These are phyloP conservation scores for Cephus sareptanus DNA, from an alignment of 2,888 invertebrate species.

Conservation along the genomic window DNA sequence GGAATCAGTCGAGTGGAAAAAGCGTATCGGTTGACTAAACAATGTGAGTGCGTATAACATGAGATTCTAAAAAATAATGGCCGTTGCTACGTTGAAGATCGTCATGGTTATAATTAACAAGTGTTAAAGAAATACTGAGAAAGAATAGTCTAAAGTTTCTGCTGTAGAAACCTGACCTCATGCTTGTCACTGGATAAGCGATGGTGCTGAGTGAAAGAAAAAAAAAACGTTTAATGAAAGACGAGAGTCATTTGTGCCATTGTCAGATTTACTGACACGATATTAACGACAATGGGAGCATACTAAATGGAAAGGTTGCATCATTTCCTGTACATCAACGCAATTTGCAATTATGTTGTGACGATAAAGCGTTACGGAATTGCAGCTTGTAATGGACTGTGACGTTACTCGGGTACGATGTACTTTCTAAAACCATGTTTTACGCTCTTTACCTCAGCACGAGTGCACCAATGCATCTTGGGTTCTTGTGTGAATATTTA, in stretches of 20 bases:
- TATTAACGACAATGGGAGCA: conserved; percentile 6
- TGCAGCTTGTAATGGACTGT: conserved; percentile 30
- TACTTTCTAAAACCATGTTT: conserved; percentile 31
- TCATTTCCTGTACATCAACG: conserved; percentile 30
- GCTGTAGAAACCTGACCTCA: background rate
- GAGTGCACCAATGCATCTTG: background rate
- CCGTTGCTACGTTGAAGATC: background rate
- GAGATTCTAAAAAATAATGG: background rate
- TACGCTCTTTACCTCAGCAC: background rate
- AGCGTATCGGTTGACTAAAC: conserved; percentile 18
- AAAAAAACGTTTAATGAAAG: background rate
- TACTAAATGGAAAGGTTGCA: conserved; percentile 34
- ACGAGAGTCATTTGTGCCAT: background rate
- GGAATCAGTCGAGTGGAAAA: conserved; percentile 6
- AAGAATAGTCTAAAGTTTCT: background rate
- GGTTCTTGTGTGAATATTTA: background rate
- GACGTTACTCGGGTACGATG: conserved; percentile 21
- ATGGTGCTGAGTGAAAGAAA: background rate
- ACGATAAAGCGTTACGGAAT: conserved; percentile 35
- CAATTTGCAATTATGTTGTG: conserved; percentile 41
- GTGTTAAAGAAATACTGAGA: background rate
- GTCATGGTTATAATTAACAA: background rate
- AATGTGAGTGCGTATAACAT: background rate
- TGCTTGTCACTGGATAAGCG: background rate
- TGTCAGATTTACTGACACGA: background rate